Evolutionary conservation across 1,140 invertebrate genomes (phyloP).

Genomic region (Kradibia gibbosae): DNA sequence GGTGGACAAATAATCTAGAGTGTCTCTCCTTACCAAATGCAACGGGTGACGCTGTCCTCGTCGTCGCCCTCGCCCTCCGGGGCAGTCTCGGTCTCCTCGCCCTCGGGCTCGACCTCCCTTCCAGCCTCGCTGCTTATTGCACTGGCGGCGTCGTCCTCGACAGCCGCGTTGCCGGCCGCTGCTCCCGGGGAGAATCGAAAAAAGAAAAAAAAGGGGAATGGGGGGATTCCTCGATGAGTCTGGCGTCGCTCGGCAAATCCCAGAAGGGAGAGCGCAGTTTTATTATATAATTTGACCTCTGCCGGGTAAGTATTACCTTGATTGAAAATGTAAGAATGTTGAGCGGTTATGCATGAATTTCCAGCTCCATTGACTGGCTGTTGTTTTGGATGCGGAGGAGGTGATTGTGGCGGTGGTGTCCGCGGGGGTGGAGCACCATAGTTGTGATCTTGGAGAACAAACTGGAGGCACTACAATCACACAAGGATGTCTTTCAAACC

Average conservation of each 20-base stretch:
- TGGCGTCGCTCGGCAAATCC: too few species aligned
- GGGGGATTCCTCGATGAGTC: too few species aligned
- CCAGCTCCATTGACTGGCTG: slow-evolving; percentile 65
- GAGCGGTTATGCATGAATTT: slow-evolving; percentile 59
- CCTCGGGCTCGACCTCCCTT: slow-evolving; percentile 78
- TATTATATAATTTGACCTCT: neutral
- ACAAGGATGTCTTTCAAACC: slow-evolving; percentile 31
- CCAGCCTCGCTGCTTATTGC: slow-evolving; percentile 77
- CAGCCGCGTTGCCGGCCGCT: slow-evolving; percentile 57
- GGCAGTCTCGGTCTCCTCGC: slow-evolving; percentile 90
- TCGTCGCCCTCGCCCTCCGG: slow-evolving; percentile 88
- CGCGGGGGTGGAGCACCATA: slow-evolving; percentile 82
- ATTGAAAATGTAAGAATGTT: slow-evolving; percentile 66
- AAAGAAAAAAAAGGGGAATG: too few species aligned
- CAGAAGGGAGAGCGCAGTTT: neutral
- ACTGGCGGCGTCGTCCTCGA: slow-evolving; percentile 78
- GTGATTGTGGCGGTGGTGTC: slow-evolving; percentile 72
- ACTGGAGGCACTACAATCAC: slow-evolving; percentile 74
- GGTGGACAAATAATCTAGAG: too few species aligned
- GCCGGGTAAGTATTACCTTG: slow-evolving; percentile 57
- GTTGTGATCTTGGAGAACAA: slow-evolving; percentile 86
- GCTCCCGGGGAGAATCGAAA: too few species aligned
- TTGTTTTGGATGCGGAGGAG: slow-evolving; percentile 71
- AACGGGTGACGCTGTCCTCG: slow-evolving; percentile 91
- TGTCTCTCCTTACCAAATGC: slow-evolving; percentile 84